These are phyloP conservation scores for Bufo bufo DNA, from an alignment of 2,113 vertebrate species.

Conservation along the genomic window DNA sequence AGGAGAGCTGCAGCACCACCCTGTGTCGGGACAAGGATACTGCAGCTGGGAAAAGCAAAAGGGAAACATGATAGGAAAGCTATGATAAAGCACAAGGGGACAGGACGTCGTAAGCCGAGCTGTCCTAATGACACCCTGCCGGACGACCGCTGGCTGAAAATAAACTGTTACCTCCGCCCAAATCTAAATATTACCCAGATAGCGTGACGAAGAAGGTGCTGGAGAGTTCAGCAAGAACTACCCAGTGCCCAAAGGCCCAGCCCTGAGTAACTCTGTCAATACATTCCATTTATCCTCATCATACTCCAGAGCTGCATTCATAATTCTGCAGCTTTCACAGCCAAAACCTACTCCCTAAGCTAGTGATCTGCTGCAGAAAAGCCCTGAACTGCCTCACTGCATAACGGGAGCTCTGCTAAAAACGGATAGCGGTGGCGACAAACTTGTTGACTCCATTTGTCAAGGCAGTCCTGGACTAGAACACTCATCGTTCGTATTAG, in stretches of 20 bases:
- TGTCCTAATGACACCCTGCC: background rate
- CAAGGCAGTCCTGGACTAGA: background rate
- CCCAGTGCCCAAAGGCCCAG: no score
- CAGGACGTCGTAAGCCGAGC: no score
- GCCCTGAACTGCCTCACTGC: no score
- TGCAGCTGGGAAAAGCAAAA: background rate
- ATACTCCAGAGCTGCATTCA: constrained; percentile 7
- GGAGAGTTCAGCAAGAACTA: background rate
- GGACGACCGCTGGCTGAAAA: background rate
- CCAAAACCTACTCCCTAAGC: background rate
- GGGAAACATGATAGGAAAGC: no score
- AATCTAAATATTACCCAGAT: background rate
- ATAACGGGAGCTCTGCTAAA: no score
- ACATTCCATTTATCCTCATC: background rate
- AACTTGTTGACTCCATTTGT: background rate
- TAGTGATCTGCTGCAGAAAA: no score
- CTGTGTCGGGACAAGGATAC: background rate
- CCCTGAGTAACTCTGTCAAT: background rate
- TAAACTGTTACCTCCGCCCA: background rate
- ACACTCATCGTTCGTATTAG: background rate
- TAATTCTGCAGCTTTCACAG: background rate
- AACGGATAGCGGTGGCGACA: no score
- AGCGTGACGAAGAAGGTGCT: background rate
- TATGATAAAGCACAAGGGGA: no score
- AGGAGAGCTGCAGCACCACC: background rate